These are phyloP conservation scores for Clarias batrachus DNA, from an alignment of 2,113 vertebrate genomes.

Conservation along the genomic window DNA sequence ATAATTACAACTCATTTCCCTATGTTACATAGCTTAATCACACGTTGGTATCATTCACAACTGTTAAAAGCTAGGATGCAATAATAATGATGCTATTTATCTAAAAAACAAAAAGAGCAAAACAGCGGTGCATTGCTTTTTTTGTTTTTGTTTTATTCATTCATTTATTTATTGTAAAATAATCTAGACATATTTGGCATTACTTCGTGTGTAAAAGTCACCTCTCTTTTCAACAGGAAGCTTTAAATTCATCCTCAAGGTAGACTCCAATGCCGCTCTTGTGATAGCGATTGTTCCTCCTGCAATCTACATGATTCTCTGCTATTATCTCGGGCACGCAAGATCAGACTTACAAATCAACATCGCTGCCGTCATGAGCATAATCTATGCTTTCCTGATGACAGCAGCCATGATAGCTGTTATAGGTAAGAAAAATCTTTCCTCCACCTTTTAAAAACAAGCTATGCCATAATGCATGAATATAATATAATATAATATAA, in stretches of 20 bases:
- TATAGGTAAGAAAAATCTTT: constrained; percentile 54
- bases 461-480: too few species aligned
- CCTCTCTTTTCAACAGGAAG: constrained; percentile 55
- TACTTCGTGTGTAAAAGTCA: not conserved
- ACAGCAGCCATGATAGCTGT: constrained; percentile 61
- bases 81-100: too few species aligned
- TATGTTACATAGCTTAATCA: too few species aligned
- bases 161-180: too few species aligned
- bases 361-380: constrained; percentile 64
- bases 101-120: not conserved
- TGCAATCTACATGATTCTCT: constrained; percentile 61
- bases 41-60: too few species aligned
- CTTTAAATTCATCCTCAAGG: constrained; percentile 30
- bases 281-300: constrained; percentile 62
- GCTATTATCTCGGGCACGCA: constrained; percentile 60
- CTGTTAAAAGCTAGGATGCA: too few species aligned
- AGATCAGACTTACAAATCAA: constrained; percentile 64
- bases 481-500: too few species aligned
- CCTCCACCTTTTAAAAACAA: not conserved
- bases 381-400: constrained; percentile 72
- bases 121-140: too few species aligned
- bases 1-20: too few species aligned
- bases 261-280: constrained; percentile 23
- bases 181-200: too few species aligned
- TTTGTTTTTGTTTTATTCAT: too few species aligned